Evolutionary conservation across 1,140 invertebrate genomes (phyloP).

Genomic region (Cephus cinctus): DNA sequence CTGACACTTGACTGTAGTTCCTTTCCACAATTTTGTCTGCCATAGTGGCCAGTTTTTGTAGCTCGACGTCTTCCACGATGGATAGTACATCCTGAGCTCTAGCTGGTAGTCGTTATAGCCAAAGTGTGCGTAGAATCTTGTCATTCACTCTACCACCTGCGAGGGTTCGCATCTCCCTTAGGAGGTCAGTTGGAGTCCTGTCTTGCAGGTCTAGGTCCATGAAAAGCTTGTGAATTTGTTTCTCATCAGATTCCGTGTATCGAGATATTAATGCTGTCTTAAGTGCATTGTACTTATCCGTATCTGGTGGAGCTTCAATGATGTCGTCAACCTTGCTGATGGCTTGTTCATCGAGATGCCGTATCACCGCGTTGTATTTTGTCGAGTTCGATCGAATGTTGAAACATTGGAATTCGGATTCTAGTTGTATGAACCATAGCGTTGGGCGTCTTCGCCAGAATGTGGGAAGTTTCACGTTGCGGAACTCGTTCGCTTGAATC

Average conservation of each 20-base stretch:
- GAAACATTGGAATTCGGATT: constrained; percentile 23
- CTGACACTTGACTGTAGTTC: neutral
- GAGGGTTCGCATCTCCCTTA: constrained; percentile 20
- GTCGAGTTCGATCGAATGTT: constrained; percentile 19
- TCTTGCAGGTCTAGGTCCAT: constrained; percentile 13
- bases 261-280: constrained; percentile 14
- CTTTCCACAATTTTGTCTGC: constrained; percentile 14
- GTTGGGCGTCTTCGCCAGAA: constrained; percentile 29
- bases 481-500: too few species aligned
- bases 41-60: constrained; percentile 11
- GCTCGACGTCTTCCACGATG: neutral
- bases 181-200: constrained; percentile 23
- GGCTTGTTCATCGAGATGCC: constrained; percentile 8
- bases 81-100: constrained; percentile 4
- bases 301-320: constrained; percentile 7
- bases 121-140: constrained; percentile 19
- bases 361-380: constrained; percentile 19
- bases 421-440: constrained; percentile 37
- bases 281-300: constrained; percentile 14
- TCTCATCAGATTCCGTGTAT: constrained; percentile 12
- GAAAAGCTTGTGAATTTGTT: constrained; percentile 5
- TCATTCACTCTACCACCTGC: constrained; percentile 13
- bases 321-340: constrained; percentile 12
- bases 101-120: constrained; percentile 16
- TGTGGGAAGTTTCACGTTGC: constrained; percentile 22